Evolutionary conservation across 1,140 invertebrate genomes (phyloP).

Genomic region (Nephotettix cincticeps): DNA sequence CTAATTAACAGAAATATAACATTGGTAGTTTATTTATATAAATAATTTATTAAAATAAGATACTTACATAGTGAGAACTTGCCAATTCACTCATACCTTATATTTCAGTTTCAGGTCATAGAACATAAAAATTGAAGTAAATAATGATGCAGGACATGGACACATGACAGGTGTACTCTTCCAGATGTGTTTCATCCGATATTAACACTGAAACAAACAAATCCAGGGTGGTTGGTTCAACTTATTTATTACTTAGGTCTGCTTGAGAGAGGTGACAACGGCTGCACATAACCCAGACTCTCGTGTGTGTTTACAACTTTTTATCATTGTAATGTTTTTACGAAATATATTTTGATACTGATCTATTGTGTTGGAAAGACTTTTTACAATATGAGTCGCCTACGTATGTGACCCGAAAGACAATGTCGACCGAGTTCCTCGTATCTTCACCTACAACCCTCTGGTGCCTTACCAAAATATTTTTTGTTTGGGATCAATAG

Average conservation of each 20-base stretch:
- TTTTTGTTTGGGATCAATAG: conserved; percentile 1
- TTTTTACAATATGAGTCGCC: conserved; percentile 22
- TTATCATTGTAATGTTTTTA: conserved; percentile 28
- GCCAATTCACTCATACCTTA: too few relatives aligned
- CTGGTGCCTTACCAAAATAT: conserved; percentile 19
- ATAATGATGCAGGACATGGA: background rate
- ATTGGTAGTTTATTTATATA: too few relatives aligned
- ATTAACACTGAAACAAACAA: conserved; percentile 18
- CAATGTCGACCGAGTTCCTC: background rate
- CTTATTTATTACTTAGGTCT: conserved; percentile 26
- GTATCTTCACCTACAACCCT: conserved; percentile 20
- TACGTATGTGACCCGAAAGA: background rate
- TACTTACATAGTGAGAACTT: too few relatives aligned
- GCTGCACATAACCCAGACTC: conserved; percentile 20
- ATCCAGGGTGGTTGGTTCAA: conserved; percentile 20
- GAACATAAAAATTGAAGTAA: background rate
- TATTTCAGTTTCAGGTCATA: background rate
- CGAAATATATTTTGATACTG: conserved; percentile 29
- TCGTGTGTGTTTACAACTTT: conserved; percentile 16
- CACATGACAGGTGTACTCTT: background rate
- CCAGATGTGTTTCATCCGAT: conserved; percentile 10
- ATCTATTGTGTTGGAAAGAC: conserved; percentile 25
- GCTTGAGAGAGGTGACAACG: conserved; percentile 8
- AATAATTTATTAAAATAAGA: too few relatives aligned
- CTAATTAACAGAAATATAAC: too few relatives aligned